Evolutionary conservation across 2,888 invertebrate genomes (phyloP).

Genomic region (Apeira syringaria): DNA sequence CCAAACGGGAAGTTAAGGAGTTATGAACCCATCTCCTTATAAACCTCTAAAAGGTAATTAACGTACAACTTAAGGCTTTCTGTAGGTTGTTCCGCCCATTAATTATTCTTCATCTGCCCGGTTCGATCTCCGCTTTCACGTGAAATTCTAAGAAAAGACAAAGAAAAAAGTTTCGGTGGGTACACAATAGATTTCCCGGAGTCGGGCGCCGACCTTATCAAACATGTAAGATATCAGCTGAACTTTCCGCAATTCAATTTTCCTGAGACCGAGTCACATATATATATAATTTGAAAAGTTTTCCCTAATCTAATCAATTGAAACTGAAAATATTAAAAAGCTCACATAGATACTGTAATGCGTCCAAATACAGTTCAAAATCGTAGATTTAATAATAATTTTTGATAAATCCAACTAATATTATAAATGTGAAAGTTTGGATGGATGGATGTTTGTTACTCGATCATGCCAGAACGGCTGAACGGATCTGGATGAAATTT

Average conservation of each 20-base stretch:
- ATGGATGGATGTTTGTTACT: too few species aligned
- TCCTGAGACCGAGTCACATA: conserved; percentile 21
- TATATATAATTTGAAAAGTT: conserved; percentile 21
- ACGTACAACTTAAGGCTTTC: conserved; percentile 33
- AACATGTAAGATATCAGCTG: conserved; percentile 27
- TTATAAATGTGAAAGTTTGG: too few species aligned
- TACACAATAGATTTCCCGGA: conserved; percentile 22
- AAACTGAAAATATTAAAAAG: conserved; percentile 2
- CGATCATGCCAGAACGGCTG: too few species aligned
- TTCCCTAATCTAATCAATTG: neutral
- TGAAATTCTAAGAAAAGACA: conserved; percentile 13
- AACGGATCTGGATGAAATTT: too few species aligned
- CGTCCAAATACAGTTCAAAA: too few species aligned
- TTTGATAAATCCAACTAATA: too few species aligned
- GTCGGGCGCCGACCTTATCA: conserved; percentile 24
- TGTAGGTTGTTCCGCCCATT: conserved; percentile 28
- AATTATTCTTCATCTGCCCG: conserved; percentile 28
- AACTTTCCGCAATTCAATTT: conserved; percentile 30
- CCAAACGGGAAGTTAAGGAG: conserved; percentile 31
- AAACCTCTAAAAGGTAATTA: conserved; percentile 44
- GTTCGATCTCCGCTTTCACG: conserved; percentile 22
- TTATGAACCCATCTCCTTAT: conserved; percentile 39
- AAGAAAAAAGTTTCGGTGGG: conserved; percentile 24
- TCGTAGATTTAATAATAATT: too few species aligned
- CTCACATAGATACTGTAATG: neutral